Base-by-base conservation (phyloP, 1,140 invertebrate species). In the Metaphire vulgaris region DNA sequence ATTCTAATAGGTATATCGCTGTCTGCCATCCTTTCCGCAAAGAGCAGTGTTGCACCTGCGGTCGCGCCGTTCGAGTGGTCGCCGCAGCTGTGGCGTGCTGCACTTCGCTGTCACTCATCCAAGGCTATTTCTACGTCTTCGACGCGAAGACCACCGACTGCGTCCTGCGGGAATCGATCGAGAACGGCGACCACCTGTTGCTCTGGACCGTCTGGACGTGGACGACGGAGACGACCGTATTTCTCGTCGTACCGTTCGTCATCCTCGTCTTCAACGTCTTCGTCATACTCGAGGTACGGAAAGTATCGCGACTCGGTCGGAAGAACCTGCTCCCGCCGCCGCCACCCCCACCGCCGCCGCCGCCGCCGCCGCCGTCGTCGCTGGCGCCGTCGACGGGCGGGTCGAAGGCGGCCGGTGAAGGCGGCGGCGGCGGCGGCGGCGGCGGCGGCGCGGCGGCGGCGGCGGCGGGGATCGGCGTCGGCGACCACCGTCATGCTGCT, bases 1-100 rank as follows among this genome's bases (percentile, higher is more conserved):
- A 89, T 92, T 0, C 93, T n/a, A n/a, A 95, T 82, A 85, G 93
- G 30, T 94, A 93, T 82, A 90, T 95, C 2, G 93, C 93, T 0
- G 82, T 95, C 0, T 88, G 90, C 77, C 91, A 92, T 82, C 93
- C 93, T 0, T 82, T 95, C 65, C 89, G 89, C 64, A 87, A 93
- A 1, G 91, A 91, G 64, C 88, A 89, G 1, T 90, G 92, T 83
- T 95, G 93, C 83, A 95, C 93, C 0, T 90, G 93, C 0, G 84
- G 88, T 0, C 86, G 92, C 16, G 93, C 94, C 0, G 91, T 90
- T 80, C 86, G 87, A 0, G 89, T 92, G 0, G 87, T 93, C 0
- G 41, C 80, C 1, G 70, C 30, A 6, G 29, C 80, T n/a, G 33
- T 81, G 14, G 21, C 76, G 21, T 14, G 78, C 31, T 79, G 77